phyloP scores from a whole-genome alignment of 2,113 vertebrate genomes.

The Bubo bubo region DNA sequence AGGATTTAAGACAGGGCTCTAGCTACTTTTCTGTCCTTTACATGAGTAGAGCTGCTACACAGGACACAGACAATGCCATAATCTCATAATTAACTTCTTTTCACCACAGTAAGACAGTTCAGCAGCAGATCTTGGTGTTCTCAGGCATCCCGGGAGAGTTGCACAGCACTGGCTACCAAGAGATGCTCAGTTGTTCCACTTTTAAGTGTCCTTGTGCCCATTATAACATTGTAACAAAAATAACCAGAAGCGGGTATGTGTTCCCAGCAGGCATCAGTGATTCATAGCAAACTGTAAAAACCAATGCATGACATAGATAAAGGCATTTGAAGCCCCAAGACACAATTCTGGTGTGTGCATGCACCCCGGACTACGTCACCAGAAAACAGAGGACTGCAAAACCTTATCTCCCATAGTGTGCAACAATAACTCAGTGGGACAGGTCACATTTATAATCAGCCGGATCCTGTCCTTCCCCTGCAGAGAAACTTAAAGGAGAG shows the following conservation, averaged over 20 bases:
- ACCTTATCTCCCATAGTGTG: neutral
- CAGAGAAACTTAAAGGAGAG: neutral
- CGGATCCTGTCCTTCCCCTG: neutral
- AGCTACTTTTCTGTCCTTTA: neutral
- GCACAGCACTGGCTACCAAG: slow-evolving; percentile 17
- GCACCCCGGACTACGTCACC: slow-evolving; percentile 10
- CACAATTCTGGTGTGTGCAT: neutral
- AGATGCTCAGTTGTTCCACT: slow-evolving; percentile 51
- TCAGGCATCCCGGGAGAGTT: slow-evolving; percentile 8
- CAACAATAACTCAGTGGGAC: slow-evolving; percentile 11
- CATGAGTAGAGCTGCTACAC: neutral
- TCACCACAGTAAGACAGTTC: neutral
- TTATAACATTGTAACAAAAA: slow-evolving; percentile 68
- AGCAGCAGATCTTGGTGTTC: neutral
- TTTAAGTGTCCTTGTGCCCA: slow-evolving; percentile 63
- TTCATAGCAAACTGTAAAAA: slow-evolving; percentile 57
- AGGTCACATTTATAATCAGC: slow-evolving; percentile 16
- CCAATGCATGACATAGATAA: slow-evolving; percentile 58
- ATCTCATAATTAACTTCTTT: neutral
- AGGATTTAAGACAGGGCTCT: neutral
- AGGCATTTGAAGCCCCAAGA: slow-evolving; percentile 66
- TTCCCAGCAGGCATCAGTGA: slow-evolving; percentile 66
- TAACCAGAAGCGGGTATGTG: slow-evolving; percentile 52
- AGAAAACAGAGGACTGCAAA: neutral
- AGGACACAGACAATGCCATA: neutral